phyloP scores from a whole-genome alignment of 2,888 invertebrate species.

The Hoplodrina blanda region DNA sequence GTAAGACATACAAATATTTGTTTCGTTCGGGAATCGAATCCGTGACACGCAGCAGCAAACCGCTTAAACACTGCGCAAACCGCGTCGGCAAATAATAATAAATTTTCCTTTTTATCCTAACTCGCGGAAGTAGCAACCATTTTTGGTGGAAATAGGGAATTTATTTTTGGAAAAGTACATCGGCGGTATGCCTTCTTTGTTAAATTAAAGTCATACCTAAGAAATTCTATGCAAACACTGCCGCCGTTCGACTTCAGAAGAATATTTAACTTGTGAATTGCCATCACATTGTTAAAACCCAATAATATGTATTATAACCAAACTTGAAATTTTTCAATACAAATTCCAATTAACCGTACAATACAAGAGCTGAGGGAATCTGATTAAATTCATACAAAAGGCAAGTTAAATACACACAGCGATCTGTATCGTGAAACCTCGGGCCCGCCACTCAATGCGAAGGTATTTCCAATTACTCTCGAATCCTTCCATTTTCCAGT shows the following conservation, averaged over 20 bases:
- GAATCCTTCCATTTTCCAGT: conserved; percentile 88
- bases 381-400: conserved; percentile 88
- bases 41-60: no score
- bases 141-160: background rate
- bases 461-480: conserved; percentile 91
- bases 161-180: background rate
- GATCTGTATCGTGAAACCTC: conserved; percentile 84
- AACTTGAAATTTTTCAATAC: conserved; percentile 65
- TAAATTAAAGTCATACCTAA: background rate
- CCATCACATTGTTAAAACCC: conserved; percentile 30
- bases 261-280: conserved; percentile 27
- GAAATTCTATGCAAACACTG: conserved; percentile 19
- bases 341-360: conserved; percentile 82
- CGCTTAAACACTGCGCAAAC: no score
- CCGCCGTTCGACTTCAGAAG: background rate
- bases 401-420: conserved; percentile 80
- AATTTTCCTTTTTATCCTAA: background rate
- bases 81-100: no score
- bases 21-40: no score
- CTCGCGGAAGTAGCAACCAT: background rate
- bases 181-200: background rate
- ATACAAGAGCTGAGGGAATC: conserved; percentile 74
- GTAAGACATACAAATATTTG: no score
- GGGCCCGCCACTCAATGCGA: conserved; percentile 83
- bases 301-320: conserved; percentile 41